Conservation (phyloP, 2,888 invertebrate species). For the Anticlea derivata region DNA sequence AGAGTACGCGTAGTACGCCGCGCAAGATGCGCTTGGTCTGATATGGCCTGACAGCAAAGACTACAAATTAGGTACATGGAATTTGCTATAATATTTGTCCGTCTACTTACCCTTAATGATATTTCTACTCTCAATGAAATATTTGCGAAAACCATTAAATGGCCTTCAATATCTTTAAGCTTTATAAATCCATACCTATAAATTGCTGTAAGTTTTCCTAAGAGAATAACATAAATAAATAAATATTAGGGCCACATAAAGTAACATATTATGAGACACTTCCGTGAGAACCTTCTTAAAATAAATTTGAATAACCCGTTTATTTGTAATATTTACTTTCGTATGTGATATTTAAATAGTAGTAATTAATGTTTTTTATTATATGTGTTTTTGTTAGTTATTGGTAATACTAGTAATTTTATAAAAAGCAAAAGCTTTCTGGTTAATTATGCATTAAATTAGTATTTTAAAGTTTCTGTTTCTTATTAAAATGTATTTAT, state of each 20-base stretch:
- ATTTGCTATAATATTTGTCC: no score
- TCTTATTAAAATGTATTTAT: conserved; percentile 1
- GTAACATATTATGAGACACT: conserved; percentile 43
- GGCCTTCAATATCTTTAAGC: no score
- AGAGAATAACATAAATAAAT: no score
- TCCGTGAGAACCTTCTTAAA: conserved; percentile 20
- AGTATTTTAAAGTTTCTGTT: neutral
- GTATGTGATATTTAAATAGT: conserved; percentile 9
- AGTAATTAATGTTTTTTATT: conserved; percentile 15
- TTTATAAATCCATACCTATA: no score
- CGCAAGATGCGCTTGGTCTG: no score
- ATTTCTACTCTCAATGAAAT: no score
- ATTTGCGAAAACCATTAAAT: no score
- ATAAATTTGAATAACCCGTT: conserved; percentile 21
- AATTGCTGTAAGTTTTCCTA: no score
- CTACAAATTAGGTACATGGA: no score
- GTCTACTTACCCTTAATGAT: no score
- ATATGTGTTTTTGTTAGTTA: conserved; percentile 7
- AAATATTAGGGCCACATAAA: conserved; percentile 46
- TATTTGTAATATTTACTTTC: neutral
- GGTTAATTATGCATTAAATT: neutral
- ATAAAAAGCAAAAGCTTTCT: neutral
- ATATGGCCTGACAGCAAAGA: no score
- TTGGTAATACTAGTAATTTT: neutral
- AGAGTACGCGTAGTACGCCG: no score